Base-by-base conservation (phyloP, 2,888 invertebrate genomes). In the Salpingus planirostris region DNA sequence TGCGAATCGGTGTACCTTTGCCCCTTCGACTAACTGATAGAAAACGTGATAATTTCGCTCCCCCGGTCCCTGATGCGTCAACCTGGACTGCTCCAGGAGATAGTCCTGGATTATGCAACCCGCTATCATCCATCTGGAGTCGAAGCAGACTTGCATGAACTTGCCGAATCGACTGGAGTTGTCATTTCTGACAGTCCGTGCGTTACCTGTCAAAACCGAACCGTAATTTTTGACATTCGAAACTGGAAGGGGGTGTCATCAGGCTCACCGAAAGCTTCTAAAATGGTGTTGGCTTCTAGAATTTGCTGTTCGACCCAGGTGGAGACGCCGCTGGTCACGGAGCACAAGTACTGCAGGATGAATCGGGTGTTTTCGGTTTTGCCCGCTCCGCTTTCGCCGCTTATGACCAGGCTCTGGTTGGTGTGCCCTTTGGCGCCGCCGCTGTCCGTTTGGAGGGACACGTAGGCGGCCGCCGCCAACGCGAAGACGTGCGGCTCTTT, bases 261-360 rank as follows among this genome's bases (percentile, higher is more conserved):
- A 23, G 33, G 31, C 24, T 10, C 69, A 87, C 91, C 91, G 59
- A 92, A 92, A 21, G 91, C 89, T 67, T 92, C 91, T 26, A 92
- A 69, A 44, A 92, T 89, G 8, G 90, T 91, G 60, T 92, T 91
- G 3, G 91, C 91, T 63, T 92, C 92, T 13, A 92, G 71, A 50
- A 92, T 92, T 69, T 92, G 91, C 60, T 92, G 90, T 58, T 92
- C 90, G n/a, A 91, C 87, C 91, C 91, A 92, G 1, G 90, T 85
- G 38, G 81, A 81, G 18, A 81, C 80, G 51, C 82, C 80, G 47
- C 79, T 80, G 31, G 71, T 73, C 4, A 91, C 88, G 8, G 89
- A 85, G 65, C 91, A 92, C 30, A 92, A 69, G 66, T 91, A 92
- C 64, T 91, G 90, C 40, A 92, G 70, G 46, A 92, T 89, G 56